phyloP scores from a whole-genome alignment of 2,113 vertebrate genomes.

The Rhea pennata region DNA sequence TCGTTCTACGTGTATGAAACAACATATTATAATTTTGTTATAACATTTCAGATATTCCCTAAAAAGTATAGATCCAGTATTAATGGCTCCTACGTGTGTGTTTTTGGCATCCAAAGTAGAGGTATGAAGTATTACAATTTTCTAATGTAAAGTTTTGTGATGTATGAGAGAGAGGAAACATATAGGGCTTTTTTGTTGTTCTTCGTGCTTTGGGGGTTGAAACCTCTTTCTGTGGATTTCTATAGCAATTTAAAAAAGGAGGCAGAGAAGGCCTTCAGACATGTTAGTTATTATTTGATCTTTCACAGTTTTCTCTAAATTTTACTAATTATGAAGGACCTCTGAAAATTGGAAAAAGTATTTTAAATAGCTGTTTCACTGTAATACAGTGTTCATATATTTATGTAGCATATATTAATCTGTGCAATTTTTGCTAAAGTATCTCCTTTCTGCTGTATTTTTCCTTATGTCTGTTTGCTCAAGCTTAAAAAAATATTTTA shows the following conservation, averaged over 20 bases:
- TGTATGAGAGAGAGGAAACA: constrained; percentile 42
- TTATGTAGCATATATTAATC: constrained; percentile 11
- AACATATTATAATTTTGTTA: constrained; percentile 66
- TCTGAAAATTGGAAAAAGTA: neutral
- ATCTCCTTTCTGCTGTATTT: constrained; percentile 39
- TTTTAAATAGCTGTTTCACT: constrained; percentile 20
- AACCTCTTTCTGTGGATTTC: constrained; percentile 44
- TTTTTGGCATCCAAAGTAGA: constrained; percentile 99
- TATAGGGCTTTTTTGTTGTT: constrained; percentile 42
- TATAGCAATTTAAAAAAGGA: constrained; percentile 44
- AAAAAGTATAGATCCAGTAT: constrained; percentile 99
- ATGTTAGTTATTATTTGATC: neutral
- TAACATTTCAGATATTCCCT: constrained; percentile 91
- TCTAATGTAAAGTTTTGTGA: constrained; percentile 66
- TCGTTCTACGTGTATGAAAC: constrained; percentile 62
- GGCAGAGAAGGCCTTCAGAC: constrained; percentile 32
- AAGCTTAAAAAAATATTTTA: constrained; percentile 1
- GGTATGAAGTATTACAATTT: constrained; percentile 82
- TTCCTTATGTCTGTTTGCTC: constrained; percentile 20
- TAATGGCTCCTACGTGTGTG: constrained; percentile 99
- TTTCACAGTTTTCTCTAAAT: neutral
- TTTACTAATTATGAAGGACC: constrained; percentile 31
- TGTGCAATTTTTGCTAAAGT: neutral
- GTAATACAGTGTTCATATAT: neutral
- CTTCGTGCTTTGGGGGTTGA: constrained; percentile 57